Percentiles rank a stretch among this genome's conserved stretches.
Evolutionary conservation across 1,140 invertebrate genomes (phyloP).

Genomic region (Dreissena rostriformis): DNA sequence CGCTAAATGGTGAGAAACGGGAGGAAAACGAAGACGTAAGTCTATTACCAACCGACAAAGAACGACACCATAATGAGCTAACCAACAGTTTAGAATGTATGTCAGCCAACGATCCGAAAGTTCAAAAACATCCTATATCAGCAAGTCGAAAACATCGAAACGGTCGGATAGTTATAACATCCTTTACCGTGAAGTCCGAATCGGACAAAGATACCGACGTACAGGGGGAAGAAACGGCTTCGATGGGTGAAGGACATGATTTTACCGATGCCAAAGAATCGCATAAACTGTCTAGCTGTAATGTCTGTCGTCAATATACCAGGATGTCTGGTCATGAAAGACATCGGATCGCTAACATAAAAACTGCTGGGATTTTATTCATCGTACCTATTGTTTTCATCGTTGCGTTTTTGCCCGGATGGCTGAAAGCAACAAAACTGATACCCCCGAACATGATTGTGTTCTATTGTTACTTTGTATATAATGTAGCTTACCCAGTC

Average conservation of each 20-base stretch:
- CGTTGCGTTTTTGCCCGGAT: constrained; percentile 76
- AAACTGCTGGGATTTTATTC: constrained; percentile 78
- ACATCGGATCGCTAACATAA: constrained; percentile 73
- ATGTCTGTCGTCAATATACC: constrained; percentile 19
- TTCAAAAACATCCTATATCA: background rate
- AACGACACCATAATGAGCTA: too few species aligned
- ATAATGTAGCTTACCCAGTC: constrained; percentile 79
- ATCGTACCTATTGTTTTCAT: constrained; percentile 79
- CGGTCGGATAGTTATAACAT: background rate
- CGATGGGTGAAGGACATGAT: background rate
- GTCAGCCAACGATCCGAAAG: background rate
- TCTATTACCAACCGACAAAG: background rate
- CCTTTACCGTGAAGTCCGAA: background rate
- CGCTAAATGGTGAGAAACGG: background rate
- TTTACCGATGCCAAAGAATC: constrained; percentile 16
- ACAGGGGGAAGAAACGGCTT: background rate
- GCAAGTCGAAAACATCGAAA: background rate
- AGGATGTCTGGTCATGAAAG: constrained; percentile 61
- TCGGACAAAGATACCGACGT: background rate
- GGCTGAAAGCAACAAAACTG: constrained; percentile 74
- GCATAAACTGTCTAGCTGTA: constrained; percentile 40
- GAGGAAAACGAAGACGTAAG: background rate
- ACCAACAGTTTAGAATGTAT: background rate
- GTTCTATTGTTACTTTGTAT: constrained; percentile 79
- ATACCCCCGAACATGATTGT: constrained; percentile 69